Evolutionary conservation across 2,888 invertebrate species (phyloP), one percentile per base, ranked within the genome.

Genomic region (Agrochola macilenta): DNA sequence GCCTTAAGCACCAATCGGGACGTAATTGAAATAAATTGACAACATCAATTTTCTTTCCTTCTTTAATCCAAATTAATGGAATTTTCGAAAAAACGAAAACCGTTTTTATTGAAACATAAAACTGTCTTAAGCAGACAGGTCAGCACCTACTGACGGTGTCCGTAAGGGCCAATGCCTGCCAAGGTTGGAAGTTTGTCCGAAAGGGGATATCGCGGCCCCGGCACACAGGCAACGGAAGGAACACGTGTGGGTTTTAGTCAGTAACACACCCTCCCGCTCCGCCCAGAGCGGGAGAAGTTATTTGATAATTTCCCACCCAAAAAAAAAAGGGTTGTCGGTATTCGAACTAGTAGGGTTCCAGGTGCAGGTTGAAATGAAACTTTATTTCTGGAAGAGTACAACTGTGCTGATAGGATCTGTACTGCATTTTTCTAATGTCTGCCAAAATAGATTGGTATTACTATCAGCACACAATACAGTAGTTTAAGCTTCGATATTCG

Each of bases 11-110:
- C 30, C 70, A 79, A 78, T 78, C 61, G 60, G 39, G 58, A 57
- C 30, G 26, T 54, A 61, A 74, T 76, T 78, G 60, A 72, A 78
- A 87, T 83, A 75, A 80, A 84, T 85, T 72, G 75, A 79, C 68
- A 35, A 58, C 39, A 69, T 68, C 49, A 79, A 72, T 77, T 74
- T 84, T 57, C 39, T 52, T 61, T 26, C 5, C 14, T 17, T n/a
- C 26, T 61, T 60, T 54, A 14, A 30, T 9, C 23, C 26, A 63
- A 58, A 30, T 43, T 69, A 14, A 43, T 39, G 3, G 5, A 12
- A 35, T 54, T 60, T 58, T 74, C 9, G 14, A 35, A 69, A 61
- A 57, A 58, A 52, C 14, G 0, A n/a, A 46, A 43, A 17, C n/a
- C 0, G 0, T 9, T 23, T 49, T 49, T 60, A 4, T 30, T 69